Base-by-base conservation (phyloP, 2,888 invertebrate genomes). In the Drosophila atroscutellata region DNA sequence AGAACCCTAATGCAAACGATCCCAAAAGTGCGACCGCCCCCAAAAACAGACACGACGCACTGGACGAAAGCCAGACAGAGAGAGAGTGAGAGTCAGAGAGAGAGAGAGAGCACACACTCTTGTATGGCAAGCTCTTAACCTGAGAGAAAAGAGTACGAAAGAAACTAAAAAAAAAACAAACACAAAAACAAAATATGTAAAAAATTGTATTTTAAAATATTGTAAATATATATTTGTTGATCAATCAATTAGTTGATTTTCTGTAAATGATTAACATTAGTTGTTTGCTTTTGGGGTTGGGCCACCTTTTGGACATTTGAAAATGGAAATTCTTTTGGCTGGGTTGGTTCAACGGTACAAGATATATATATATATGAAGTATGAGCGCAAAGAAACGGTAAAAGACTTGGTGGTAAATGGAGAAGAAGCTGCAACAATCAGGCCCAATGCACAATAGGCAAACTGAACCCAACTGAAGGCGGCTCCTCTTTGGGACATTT, bases 81-180 rank as follows among this genome's bases (percentile, higher is more conserved):
- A 30, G 26, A 54, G n/a, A 54, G 24, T 11, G 20, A 5, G 13
- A 5, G 34, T 13, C 36, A 24, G 20, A 20, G 28, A 30, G 54
- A 37, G 28, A n/a, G 65, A 62, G 79, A 72, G 66, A 67, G 61
- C 61, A 39, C 55, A 63, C 65, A 70, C 83, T 74, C 81, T 63
- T 64, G 28, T 63, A 55, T 68, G 42, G 24, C 45, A 70, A 65
- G 81, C 68, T 77, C 63, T 70, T 67, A 81, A 89, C 86, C 90
- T 86, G 85, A 89, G 90, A 82, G 85, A 89, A 86, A 69, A 86
- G 80, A 87, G 83, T 86, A 83, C 83, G 71, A 87, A 82, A 85
- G 71, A 87, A 89, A 89, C 88, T 88, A 89, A 85, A 86, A 84
- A 70, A 71, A 69, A 68, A 66, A 59, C 26, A 26, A 39, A 45